Percentiles rank a stretch among this genome's conserved stretches.
Evolutionary conservation across 2,797 vertebrate species (phyloP).

Genomic region (Cichlasoma orientale): DNA sequence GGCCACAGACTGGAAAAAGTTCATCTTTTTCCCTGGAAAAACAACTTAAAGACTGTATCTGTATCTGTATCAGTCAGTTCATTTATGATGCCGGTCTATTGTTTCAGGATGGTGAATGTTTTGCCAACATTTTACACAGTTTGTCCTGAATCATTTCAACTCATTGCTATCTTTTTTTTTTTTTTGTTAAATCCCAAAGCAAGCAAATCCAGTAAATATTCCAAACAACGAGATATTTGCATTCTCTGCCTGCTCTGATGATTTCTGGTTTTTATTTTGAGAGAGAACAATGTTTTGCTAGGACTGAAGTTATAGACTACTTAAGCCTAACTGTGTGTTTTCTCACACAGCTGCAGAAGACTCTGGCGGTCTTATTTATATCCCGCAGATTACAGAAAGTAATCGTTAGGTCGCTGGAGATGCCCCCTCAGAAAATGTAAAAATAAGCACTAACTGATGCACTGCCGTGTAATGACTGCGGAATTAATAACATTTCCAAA

Average conservation of each 20-base stretch:
- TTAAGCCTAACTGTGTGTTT: neutral
- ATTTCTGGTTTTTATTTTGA: neutral
- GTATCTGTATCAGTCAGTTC: too few relatives aligned
- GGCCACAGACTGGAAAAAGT: neutral
- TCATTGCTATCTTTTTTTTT: neutral
- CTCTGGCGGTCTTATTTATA: neutral
- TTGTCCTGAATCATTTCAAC: constrained; percentile 16
- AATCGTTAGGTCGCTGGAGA: neutral
- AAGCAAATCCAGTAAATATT: constrained; percentile 45
- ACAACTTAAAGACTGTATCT: too few relatives aligned
- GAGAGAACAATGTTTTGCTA: neutral
- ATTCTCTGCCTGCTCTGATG: neutral
- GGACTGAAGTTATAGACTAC: neutral
- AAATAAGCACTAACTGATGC: constrained; percentile 21
- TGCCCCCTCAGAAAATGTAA: constrained; percentile 26
- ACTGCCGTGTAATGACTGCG: neutral
- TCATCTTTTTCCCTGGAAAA: too few relatives aligned
- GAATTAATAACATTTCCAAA: constrained; percentile 26
- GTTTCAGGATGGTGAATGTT: neutral
- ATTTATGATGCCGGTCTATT: neutral
- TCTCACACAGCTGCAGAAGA: constrained; percentile 3
- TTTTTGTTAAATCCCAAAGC: constrained; percentile 18
- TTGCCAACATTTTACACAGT: neutral
- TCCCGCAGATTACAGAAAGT: constrained; percentile 29
- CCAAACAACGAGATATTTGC: constrained; percentile 32